Base-by-base conservation (phyloP, 2,888 invertebrate species). In the Ligdia adustata region DNA sequence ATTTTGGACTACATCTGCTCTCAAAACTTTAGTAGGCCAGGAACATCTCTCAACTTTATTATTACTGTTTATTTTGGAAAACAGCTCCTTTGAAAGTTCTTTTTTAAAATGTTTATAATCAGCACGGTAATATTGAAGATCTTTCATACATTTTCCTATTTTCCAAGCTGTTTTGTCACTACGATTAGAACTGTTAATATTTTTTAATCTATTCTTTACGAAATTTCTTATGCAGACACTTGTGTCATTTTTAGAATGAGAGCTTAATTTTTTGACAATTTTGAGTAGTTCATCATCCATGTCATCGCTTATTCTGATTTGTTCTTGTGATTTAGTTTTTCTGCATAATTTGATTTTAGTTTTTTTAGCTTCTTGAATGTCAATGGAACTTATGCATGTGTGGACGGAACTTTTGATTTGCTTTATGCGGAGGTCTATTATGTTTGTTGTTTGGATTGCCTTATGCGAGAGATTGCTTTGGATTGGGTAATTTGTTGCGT, bases 241-340 rank as follows among this genome's bases (percentile, higher is more conserved):
- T 26, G 59, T 61, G 12, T 61, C 53, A 15, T 41, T 9, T 33
- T 60, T 50, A 3, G 52, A 41, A 35, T 58, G 44, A 16, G 41
- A 50, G n/a, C 62, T 57, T 2, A 64, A 50, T 27, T 69, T 62
- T 44, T 72, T 55, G 0, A 78, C 49, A 5, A 72, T 44, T 1
- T 63, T 57, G 14, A 72, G 7, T n/a, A 69, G 60, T 50, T 64
- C 66, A 35, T 57, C 59, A 43, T 59, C 61, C 1, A 59, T 49
- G 24, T 62, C 57, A 45, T 60, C 43, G 0, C 57, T 49, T 0
- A 58, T 27, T 34, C 58, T 64, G 12, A 77, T 40, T 20, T 72
- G 65, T 37, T 72, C 78, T 48, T 79, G 66, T 1, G 77, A 82
- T 47, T 65, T 76, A 9, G 57, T 74, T 52, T 57, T 75, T 16